Base-by-base conservation (phyloP, 1,140 invertebrate genomes). In the Lethrus apterus region DNA sequence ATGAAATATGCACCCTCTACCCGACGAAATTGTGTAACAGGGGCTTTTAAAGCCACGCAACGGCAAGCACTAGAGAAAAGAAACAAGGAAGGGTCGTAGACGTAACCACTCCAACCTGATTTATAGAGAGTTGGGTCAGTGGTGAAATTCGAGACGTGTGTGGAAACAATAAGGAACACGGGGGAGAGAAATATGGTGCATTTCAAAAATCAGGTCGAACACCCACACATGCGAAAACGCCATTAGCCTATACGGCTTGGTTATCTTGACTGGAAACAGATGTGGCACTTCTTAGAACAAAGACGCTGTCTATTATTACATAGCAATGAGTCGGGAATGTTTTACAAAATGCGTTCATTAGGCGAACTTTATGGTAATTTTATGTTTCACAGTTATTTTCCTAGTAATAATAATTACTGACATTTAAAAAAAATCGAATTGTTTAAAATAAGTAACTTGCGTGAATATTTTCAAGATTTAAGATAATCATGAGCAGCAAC, bases 121-220 rank as follows among this genome's bases (percentile, higher is more conserved):
- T 59, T 59, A 55, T 55, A 46, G 45, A 35, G 20, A 46, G 51
- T 40, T 55, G 52, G 57, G 57, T 59, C 55, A 59, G 50, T 55
- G 57, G 52, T 54, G 54, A 50, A 59, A 59, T 44, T 41, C 46
- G 57, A 59, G 51, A 55, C 47, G 38, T 52, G 46, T 58, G 54
- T 56, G 54, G 57, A 51, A 58, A 56, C 54, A 56, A 52, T 48
- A 38, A 35, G 32, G 35, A 44, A 40, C 50, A 44, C 21, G 44
- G n/a, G 33, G 40, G 20, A 40, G 30, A 42, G 15, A 29, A 17
- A 32, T 42, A 17, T 10, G 32, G 15, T 55, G 21, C 32, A 43
- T 36, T 46, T 44, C 32, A 30, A 36, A 46, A 50, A 50, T 46
- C 42, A 56, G 48, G 51, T 50, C 50, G 48, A 19, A 36, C 56